A percentile compares a stretch with the other conserved stretches of the same genome.
Evolutionary conservation across 2,797 vertebrate species (phyloP).

Genomic region (Acanthurus leucopareius): DNA sequence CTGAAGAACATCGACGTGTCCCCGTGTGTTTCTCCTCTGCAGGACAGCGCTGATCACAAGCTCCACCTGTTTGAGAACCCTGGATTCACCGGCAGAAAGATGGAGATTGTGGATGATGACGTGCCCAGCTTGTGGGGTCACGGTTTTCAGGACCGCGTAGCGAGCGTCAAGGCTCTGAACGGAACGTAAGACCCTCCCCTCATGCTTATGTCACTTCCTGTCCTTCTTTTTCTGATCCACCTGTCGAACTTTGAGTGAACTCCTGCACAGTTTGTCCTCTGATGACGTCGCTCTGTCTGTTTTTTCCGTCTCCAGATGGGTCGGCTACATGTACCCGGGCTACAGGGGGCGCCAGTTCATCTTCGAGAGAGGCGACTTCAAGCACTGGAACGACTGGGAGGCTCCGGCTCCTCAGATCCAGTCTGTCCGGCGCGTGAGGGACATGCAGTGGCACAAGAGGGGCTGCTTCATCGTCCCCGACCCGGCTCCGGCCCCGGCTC

Average conservation of each 20-base stretch:
- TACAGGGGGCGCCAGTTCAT: conserved; percentile 93
- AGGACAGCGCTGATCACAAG: conserved; percentile 93
- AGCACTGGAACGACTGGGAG: conserved; percentile 96
- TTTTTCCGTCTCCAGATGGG: conserved; percentile 87
- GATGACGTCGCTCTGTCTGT: background rate
- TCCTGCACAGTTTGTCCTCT: background rate
- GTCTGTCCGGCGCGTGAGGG: conserved; percentile 91
- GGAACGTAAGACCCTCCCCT: conserved; percentile 89
- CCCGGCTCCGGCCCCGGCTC: conserved; percentile 50
- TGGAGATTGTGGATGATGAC: conserved; percentile 94
- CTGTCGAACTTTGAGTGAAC: background rate
- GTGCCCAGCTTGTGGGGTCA: conserved; percentile 95
- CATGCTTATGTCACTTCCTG: background rate
- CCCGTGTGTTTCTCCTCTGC: conserved; percentile 36
- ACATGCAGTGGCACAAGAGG: conserved; percentile 95
- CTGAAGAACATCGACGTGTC: background rate
- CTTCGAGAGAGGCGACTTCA: conserved; percentile 92
- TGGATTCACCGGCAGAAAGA: conserved; percentile 89
- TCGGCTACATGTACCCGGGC: conserved; percentile 93
- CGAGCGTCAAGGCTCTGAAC: conserved; percentile 88
- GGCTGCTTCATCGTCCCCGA: conserved; percentile 85
- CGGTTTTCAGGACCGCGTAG: conserved; percentile 93
- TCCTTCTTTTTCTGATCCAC: background rate
- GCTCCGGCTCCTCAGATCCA: conserved; percentile 92
- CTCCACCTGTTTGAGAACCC: conserved; percentile 91